A percentile compares a stretch with the other conserved stretches of the same genome.
Conservation (phyloP, 2,888 invertebrate genomes). For the Sesamia inferens region DNA sequence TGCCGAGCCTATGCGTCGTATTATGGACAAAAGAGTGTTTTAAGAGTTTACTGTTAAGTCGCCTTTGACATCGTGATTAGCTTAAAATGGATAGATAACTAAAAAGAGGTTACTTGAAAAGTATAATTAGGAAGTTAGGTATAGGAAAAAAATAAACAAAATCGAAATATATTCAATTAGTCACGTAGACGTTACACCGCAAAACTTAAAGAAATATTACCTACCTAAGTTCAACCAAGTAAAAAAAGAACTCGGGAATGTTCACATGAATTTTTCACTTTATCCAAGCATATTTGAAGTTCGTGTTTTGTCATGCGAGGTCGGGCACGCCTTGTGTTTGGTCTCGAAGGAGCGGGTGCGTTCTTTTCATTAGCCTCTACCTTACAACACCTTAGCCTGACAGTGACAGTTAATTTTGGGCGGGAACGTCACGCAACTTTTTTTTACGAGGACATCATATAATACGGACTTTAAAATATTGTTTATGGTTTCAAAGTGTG, state of each 20-base stretch:
- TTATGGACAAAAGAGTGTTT: slow-evolving; percentile 35
- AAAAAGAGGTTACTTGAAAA: slow-evolving; percentile 2
- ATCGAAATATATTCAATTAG: slow-evolving; percentile 15
- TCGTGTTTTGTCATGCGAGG: slow-evolving; percentile 75
- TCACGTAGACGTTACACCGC: slow-evolving; percentile 37
- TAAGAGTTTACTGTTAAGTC: slow-evolving; percentile 9
- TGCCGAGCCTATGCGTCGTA: slow-evolving; percentile 49
- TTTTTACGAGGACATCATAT: slow-evolving; percentile 63
- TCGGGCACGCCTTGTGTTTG: slow-evolving; percentile 75
- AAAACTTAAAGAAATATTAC: slow-evolving; percentile 47
- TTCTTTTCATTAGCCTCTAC: slow-evolving; percentile 86
- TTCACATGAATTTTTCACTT: slow-evolving; percentile 37
- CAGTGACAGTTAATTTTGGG: slow-evolving; percentile 80
- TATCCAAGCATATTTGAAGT: slow-evolving; percentile 50
- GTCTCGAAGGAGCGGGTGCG: slow-evolving; percentile 89
- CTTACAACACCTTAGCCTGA: slow-evolving; percentile 80
- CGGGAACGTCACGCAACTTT: slow-evolving; percentile 85
- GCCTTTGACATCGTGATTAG: slow-evolving; percentile 18
- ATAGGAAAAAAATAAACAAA: not conserved
- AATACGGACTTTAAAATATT: slow-evolving; percentile 42
- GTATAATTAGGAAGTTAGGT: not conserved
- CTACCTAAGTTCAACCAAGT: slow-evolving; percentile 5
- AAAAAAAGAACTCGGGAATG: slow-evolving; percentile 39
- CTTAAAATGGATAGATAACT: not conserved
- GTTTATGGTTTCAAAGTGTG: slow-evolving; percentile 44